These are phyloP conservation scores for Acrocyrtus sp. DNA, from an alignment of 2,888 invertebrate species.

Conservation along the genomic window DNA sequence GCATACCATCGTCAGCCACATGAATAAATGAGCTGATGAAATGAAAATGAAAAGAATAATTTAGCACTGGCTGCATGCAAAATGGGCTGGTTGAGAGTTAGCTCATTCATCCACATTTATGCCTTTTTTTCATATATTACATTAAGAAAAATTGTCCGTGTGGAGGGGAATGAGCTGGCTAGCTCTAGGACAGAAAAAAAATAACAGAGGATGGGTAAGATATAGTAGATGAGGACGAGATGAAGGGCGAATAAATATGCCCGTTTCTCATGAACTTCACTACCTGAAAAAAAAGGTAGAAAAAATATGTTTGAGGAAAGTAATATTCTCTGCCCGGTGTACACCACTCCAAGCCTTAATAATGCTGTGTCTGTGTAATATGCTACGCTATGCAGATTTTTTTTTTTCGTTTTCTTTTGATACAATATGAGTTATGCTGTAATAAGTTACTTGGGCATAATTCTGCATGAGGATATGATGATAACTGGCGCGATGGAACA, in stretches of 20 bases:
- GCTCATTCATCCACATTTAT: constrained; percentile 18
- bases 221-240: neutral
- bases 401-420: too few relatives aligned
- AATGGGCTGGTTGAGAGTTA: constrained; percentile 29
- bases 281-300: neutral
- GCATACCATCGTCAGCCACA: constrained; percentile 12
- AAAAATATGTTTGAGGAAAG: neutral
- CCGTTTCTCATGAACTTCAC: neutral
- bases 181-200: too few relatives aligned
- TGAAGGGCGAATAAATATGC: neutral
- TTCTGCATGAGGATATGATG: neutral
- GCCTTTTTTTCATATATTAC: constrained; percentile 22
- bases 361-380: too few relatives aligned
- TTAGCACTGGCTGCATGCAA: constrained; percentile 23
- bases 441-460: neutral
- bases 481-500: too few relatives aligned
- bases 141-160: neutral
- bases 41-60: constrained; percentile 48
- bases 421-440: neutral
- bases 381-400: neutral
- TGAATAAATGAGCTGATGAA: constrained; percentile 48
- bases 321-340: neutral
- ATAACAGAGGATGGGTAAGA: too few relatives aligned
- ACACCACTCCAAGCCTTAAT: neutral
- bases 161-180: neutral